Evolutionary conservation across 1,140 invertebrate species (phyloP).

Genomic region (Polypedilum vanderplanki): DNA sequence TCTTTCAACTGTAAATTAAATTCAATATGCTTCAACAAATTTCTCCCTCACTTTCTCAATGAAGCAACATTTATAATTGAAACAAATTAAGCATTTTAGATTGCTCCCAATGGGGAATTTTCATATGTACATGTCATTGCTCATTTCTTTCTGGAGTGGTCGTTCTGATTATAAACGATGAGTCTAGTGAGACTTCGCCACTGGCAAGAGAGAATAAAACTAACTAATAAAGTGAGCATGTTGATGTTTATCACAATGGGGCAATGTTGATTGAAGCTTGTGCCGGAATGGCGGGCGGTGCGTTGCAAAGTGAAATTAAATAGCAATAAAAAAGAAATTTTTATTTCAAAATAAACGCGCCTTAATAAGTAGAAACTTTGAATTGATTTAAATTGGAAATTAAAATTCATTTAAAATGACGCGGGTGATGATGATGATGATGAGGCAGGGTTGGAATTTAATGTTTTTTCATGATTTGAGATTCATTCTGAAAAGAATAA

Average conservation of each 20-base stretch:
- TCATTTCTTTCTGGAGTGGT: conserved; percentile 40
- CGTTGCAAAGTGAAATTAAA: conserved; percentile 40
- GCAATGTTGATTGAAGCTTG: no score
- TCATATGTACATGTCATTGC: conserved; percentile 11
- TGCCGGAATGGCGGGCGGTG: conserved; percentile 31
- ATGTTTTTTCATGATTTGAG: no score
- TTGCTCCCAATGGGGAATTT: conserved; percentile 29
- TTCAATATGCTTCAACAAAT: neutral
- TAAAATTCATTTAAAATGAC: conserved; percentile 37
- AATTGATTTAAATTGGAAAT: conserved; percentile 39
- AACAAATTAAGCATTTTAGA: conserved; percentile 29
- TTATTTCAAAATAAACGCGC: conserved; percentile 30
- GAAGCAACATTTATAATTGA: conserved; percentile 6
- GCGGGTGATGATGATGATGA: conserved; percentile 34
- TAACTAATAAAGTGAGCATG: conserved; percentile 32
- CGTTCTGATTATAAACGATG: conserved; percentile 41
- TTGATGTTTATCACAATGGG: neutral
- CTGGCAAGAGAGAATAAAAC: conserved; percentile 33
- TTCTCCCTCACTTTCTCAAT: conserved; percentile 3
- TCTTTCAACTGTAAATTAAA: conserved; percentile 8
- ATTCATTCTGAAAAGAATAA: no score
- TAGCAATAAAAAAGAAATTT: conserved; percentile 35
- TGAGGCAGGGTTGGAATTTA: neutral
- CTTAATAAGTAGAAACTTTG: conserved; percentile 35
- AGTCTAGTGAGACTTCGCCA: conserved; percentile 36